Evolutionary conservation across 2,888 invertebrate genomes (phyloP).

Genomic region (Conomelus anceps): DNA sequence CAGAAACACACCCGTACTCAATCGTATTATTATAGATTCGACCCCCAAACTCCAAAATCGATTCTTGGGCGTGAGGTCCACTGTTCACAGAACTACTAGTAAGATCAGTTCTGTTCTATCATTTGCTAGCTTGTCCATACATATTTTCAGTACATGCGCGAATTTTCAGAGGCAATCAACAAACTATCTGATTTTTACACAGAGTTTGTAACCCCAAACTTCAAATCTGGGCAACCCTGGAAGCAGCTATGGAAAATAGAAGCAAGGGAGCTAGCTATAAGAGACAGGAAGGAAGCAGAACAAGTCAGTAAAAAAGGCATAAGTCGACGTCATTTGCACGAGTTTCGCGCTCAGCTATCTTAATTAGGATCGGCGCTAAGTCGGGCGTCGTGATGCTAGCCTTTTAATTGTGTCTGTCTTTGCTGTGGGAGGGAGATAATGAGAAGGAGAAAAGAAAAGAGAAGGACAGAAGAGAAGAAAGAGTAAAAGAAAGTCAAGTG

Average conservation of each 20-base stretch:
- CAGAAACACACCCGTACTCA: too few relatives aligned
- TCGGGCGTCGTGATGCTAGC: background rate
- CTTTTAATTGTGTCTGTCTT: background rate
- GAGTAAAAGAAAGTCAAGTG: background rate
- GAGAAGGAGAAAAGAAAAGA: background rate
- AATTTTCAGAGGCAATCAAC: too few relatives aligned
- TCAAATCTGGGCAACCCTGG: background rate
- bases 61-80: too few relatives aligned
- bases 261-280: background rate
- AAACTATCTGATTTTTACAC: too few relatives aligned
- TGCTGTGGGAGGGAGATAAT: background rate
- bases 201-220: too few relatives aligned
- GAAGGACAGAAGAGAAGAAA: background rate
- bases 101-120: too few relatives aligned
- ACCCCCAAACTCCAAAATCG: too few relatives aligned
- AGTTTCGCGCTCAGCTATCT: background rate
- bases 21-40: too few relatives aligned
- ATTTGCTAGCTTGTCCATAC: too few relatives aligned
- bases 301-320: background rate
- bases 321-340: background rate
- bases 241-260: too few relatives aligned
- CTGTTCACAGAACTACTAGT: too few relatives aligned
- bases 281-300: background rate
- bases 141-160: too few relatives aligned
- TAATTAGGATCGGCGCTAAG: background rate